phyloP scores from a whole-genome alignment of 2,888 invertebrate species.

The Bombylius discolor region DNA sequence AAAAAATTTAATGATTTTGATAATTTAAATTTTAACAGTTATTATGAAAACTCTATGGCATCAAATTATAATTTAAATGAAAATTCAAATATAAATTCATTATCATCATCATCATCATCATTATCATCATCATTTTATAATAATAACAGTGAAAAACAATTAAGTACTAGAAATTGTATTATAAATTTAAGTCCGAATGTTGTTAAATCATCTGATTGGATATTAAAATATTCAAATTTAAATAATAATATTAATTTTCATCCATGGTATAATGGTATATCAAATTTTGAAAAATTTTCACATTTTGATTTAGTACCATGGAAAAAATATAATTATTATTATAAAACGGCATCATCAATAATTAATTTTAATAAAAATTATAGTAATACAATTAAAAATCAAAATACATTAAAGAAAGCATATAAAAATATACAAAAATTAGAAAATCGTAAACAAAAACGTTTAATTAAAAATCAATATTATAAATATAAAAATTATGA shows the following conservation, averaged over 20 bases:
- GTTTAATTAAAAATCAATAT: conserved; percentile 25
- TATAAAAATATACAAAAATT: conserved; percentile 20
- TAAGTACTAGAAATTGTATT: conserved; percentile 25
- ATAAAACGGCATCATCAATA: not conserved
- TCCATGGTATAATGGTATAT: conserved; percentile 25
- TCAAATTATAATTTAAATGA: not conserved
- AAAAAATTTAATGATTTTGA: too few species aligned
- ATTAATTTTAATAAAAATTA: not conserved
- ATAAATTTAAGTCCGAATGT: conserved; percentile 12
- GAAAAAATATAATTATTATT: conserved; percentile 10
- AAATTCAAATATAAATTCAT: not conserved
- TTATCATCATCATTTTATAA: not conserved
- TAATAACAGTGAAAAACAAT: conserved; percentile 19
- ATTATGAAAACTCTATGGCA: too few species aligned
- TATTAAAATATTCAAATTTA: conserved; percentile 26
- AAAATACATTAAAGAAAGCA: conserved; percentile 14
- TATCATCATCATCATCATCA: not conserved
- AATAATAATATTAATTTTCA: conserved; percentile 27
- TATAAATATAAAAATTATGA: conserved; percentile 45
- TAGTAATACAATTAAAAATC: conserved; percentile 4
- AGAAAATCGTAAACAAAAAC: too few species aligned
- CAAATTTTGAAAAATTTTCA: conserved; percentile 21
- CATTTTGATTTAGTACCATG: conserved; percentile 35
- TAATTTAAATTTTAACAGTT: too few species aligned
- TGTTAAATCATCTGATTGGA: conserved; percentile 23